Evolutionary conservation across 1,140 invertebrate species (phyloP).

Genomic region (Venustaconcha ellipsiformis): DNA sequence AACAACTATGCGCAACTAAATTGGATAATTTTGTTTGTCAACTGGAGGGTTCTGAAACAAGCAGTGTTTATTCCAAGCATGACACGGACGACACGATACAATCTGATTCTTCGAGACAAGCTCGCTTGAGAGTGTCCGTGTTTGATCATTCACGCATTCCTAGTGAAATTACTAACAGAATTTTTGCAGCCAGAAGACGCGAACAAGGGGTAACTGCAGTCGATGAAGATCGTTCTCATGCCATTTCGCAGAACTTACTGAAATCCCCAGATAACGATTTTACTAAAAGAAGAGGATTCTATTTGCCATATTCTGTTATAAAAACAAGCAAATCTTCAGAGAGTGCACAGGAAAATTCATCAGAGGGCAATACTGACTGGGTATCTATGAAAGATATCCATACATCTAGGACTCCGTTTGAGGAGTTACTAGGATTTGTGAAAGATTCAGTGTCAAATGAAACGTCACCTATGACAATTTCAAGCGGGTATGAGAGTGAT

Average conservation of each 20-base stretch:
- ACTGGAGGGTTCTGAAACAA: no score
- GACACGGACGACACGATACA: no score
- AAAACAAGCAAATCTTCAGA: conserved; percentile 23
- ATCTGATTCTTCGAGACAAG: no score
- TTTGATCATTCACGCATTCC: conserved; percentile 33
- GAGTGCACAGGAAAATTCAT: conserved; percentile 21
- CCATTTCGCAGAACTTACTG: no score
- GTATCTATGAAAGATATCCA: background rate
- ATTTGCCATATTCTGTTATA: conserved; percentile 18
- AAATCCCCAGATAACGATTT: background rate
- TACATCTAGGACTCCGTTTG: conserved; percentile 21
- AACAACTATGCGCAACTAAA: no score
- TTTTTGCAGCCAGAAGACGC: no score
- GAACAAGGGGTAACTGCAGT: no score
- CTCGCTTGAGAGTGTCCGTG: conserved; percentile 20
- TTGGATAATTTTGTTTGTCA: no score
- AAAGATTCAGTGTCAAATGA: conserved; percentile 22
- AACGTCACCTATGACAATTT: conserved; percentile 45
- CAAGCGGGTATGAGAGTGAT: conserved; percentile 57
- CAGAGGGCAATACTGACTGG: background rate
- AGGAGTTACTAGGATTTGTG: conserved; percentile 21
- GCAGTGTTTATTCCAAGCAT: no score
- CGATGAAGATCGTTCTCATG: no score
- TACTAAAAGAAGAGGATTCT: conserved; percentile 6
- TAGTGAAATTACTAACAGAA: conserved; percentile 14